Percentiles rank a stretch among this genome's conserved stretches.
phyloP scores from a whole-genome alignment of 2,113 vertebrate species.

The Hemicordylus capensis region DNA sequence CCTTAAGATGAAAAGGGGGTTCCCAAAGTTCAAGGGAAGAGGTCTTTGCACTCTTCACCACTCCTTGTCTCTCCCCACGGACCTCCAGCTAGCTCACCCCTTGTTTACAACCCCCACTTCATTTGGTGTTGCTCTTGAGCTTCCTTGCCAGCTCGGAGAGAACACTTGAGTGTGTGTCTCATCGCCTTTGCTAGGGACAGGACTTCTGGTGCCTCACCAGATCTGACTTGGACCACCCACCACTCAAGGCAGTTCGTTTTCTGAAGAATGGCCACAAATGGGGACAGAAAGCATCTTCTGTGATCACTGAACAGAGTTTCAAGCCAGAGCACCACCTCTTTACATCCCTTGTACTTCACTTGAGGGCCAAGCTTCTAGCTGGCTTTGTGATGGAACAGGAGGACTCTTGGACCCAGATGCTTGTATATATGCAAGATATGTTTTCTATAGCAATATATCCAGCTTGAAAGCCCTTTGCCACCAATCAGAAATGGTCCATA shows the following conservation, averaged over 20 bases:
- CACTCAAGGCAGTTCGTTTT: not conserved
- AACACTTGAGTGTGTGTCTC: not conserved
- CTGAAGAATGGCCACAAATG: not conserved
- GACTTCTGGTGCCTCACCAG: not conserved
- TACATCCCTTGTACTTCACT: not conserved
- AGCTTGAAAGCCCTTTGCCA: not conserved
- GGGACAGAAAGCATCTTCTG: not conserved
- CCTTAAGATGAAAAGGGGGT: not conserved
- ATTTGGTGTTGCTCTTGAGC: no score
- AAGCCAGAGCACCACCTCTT: not conserved
- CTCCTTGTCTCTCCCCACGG: not conserved
- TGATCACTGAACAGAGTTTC: not conserved
- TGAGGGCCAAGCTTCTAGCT: no score
- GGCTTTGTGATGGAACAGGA: not conserved
- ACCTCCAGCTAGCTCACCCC: not conserved
- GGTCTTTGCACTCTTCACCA: not conserved
- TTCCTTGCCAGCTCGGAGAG: not conserved
- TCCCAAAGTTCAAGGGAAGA: not conserved
- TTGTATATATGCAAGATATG: not conserved
- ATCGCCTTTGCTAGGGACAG: not conserved
- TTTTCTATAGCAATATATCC: not conserved
- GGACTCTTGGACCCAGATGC: no score
- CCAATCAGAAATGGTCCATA: not conserved
- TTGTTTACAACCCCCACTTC: not conserved
- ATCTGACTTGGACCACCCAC: not conserved